Percentiles rank a stretch among this genome's conserved stretches.
Conservation (phyloP, 2,113 vertebrate genomes). For the Salvelinus alpinus region DNA sequence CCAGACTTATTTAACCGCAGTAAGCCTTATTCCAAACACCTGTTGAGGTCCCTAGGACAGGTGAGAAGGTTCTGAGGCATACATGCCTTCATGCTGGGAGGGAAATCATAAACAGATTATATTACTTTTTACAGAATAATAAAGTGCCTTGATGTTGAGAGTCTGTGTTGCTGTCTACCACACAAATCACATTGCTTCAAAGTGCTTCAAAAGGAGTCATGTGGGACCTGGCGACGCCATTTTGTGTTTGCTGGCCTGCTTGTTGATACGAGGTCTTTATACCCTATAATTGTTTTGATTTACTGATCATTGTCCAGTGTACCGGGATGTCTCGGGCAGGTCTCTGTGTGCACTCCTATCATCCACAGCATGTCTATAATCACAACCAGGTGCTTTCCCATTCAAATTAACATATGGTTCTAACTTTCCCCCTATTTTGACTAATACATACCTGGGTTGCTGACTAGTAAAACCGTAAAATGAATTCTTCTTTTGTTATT, state of each 20-base stretch:
- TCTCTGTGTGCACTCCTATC: constrained; percentile 51
- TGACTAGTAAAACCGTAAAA: constrained; percentile 67
- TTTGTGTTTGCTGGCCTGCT: constrained; percentile 34
- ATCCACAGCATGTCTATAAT: constrained; percentile 70
- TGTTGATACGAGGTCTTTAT: constrained; percentile 46
- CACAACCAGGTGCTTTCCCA: constrained; percentile 71
- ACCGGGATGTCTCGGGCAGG: constrained; percentile 26
- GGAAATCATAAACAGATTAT: constrained; percentile 58
- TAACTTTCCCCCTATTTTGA: constrained; percentile 71
- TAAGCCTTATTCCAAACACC: constrained; percentile 40
- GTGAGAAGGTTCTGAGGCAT: constrained; percentile 24
- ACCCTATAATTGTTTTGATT: constrained; percentile 44
- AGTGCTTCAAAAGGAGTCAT: constrained; percentile 28
- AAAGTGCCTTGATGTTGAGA: constrained; percentile 42
- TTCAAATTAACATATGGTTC: constrained; percentile 80
- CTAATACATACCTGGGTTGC: constrained; percentile 73
- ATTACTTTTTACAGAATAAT: constrained; percentile 54
- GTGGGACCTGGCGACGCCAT: constrained; percentile 18
- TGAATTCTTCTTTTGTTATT: constrained; percentile 61
- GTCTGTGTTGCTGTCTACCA: constrained; percentile 32
- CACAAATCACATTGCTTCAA: constrained; percentile 38
- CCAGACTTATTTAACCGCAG: too few relatives aligned
- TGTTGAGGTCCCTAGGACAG: constrained; percentile 37
- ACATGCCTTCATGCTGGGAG: constrained; percentile 41
- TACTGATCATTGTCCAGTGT: constrained; percentile 41